phyloP scores from a whole-genome alignment of 2,113 vertebrate genomes.

The Drymodes brunneopygia region DNA sequence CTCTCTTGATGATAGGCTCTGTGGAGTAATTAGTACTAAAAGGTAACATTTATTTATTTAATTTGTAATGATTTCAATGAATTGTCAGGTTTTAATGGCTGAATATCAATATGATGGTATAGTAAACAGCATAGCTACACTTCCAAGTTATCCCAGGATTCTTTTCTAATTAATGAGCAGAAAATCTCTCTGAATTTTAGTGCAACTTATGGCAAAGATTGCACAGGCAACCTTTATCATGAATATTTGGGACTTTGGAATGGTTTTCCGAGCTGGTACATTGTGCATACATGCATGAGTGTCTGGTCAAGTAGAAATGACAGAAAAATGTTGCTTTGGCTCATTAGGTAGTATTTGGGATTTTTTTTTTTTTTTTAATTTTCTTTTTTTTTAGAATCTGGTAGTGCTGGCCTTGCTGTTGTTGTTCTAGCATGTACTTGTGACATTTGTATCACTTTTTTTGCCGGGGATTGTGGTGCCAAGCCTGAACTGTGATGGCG shows the following conservation, averaged over 20 bases:
- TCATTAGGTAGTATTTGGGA: not conserved
- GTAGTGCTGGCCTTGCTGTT: not conserved
- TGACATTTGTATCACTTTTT: not conserved
- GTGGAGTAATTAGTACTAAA: not conserved
- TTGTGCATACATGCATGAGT: rapidly evolving
- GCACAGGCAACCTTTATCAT: not conserved
- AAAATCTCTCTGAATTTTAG: not conserved
- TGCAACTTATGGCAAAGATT: not conserved
- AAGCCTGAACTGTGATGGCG: rapidly evolving
- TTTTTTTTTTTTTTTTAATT: no score
- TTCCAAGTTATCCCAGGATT: not conserved
- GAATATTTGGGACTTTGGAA: not conserved
- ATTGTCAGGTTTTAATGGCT: not conserved
- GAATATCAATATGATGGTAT: not conserved
- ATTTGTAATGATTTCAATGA: not conserved
- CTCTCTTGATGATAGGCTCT: not conserved
- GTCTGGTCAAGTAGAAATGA: not conserved
- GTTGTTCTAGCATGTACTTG: not conserved
- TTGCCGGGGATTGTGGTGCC: not conserved
- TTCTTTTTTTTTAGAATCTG: rapidly evolving
- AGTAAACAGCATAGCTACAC: not conserved
- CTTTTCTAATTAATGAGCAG: not conserved
- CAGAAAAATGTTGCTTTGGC: not conserved
- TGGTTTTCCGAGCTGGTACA: not conserved
- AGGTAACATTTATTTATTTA: not conserved